phyloP scores from a whole-genome alignment of 2,888 invertebrate genomes.

The Isoperla grammatica region DNA sequence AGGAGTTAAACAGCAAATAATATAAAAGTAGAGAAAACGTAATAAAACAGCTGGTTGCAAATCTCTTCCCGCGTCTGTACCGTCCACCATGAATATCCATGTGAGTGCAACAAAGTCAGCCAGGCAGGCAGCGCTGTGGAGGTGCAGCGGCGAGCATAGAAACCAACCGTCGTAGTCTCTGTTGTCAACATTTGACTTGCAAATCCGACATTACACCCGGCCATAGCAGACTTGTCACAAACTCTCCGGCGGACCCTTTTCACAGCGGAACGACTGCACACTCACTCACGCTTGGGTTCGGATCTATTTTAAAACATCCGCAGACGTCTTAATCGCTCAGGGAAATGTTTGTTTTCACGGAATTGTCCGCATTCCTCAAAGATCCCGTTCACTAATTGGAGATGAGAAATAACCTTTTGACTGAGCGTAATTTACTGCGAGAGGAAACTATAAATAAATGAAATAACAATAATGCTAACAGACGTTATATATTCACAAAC shows the following conservation, averaged over 20 bases:
- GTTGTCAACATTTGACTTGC: conserved; percentile 18
- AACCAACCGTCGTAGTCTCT: conserved; percentile 11
- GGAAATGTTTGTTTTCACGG: conserved; percentile 8
- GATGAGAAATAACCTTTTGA: neutral
- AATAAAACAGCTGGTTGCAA: neutral
- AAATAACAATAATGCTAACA: too few species aligned
- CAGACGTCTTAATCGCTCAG: conserved; percentile 1
- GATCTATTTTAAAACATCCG: too few species aligned
- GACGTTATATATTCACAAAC: too few species aligned
- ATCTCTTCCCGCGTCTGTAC: neutral
- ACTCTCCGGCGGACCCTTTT: neutral
- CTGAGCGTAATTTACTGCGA: neutral
- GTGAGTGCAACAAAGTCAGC: neutral
- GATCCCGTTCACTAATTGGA: neutral
- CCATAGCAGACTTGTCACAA: neutral
- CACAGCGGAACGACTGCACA: neutral
- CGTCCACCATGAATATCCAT: conserved; percentile 13
- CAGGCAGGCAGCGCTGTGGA: too few species aligned
- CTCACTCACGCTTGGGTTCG: too few species aligned
- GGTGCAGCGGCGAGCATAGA: neutral
- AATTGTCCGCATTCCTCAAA: neutral
- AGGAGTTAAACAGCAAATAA: too few species aligned
- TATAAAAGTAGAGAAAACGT: too few species aligned
- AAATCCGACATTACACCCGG: conserved; percentile 6
- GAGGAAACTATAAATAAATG: conserved; percentile 1